Percentiles rank a stretch among this genome's conserved stretches.
Conservation (phyloP, 2,888 invertebrate species). For the Taphrorychus bicolor region DNA sequence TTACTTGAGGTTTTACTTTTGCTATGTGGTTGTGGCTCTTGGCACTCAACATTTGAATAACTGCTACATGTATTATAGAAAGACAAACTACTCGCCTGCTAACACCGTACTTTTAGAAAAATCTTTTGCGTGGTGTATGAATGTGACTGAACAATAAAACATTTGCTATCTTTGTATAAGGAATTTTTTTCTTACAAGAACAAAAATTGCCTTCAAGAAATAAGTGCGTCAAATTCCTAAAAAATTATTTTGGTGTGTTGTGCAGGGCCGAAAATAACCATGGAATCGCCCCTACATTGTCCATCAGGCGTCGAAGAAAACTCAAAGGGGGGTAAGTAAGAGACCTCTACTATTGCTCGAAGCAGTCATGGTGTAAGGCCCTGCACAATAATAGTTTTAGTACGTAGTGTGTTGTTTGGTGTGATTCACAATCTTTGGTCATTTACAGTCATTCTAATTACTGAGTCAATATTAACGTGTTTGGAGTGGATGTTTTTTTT, state of each 20-base stretch:
- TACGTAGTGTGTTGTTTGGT: slow-evolving; percentile 30
- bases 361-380: slow-evolving; percentile 47
- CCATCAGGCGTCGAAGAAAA: slow-evolving; percentile 62
- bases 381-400: slow-evolving; percentile 53
- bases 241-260: slow-evolving; percentile 52
- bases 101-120: too few species aligned
- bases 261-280: slow-evolving; percentile 67
- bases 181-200: too few species aligned
- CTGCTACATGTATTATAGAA: too few species aligned
- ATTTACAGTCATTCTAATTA: slow-evolving; percentile 5
- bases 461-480: slow-evolving; percentile 5
- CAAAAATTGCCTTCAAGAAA: too few species aligned
- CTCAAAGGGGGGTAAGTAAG: slow-evolving; percentile 59
- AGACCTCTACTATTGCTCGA: not conserved
- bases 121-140: too few species aligned
- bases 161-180: too few species aligned
- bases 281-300: slow-evolving; percentile 66
- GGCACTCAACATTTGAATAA: too few species aligned
- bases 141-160: too few species aligned
- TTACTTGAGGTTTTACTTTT: too few species aligned
- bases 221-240: not conserved
- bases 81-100: too few species aligned
- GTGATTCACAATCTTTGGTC: slow-evolving; percentile 25
- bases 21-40: too few species aligned
- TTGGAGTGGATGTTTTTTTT: slow-evolving; percentile 6